A percentile compares a stretch with the other conserved stretches of the same genome.
phyloP scores from a whole-genome alignment of 1,140 invertebrate species.

The Rhagoletis zephyria region DNA sequence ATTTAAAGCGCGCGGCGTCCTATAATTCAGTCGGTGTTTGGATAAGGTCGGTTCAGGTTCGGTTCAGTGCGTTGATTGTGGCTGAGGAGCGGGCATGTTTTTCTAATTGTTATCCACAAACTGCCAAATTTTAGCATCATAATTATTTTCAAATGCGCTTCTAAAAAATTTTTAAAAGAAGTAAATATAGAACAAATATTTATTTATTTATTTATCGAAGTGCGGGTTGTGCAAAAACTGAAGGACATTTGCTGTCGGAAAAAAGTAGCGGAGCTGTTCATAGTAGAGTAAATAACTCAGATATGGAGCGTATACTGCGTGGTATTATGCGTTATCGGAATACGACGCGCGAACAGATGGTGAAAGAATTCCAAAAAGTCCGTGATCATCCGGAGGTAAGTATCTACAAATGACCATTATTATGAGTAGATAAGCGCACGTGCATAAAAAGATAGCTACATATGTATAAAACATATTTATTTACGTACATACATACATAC shows the following conservation, averaged over 20 bases:
- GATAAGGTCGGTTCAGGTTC: not conserved
- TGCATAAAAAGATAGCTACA: not conserved
- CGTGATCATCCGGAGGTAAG: slow-evolving; percentile 88
- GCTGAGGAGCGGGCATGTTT: not conserved
- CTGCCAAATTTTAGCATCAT: not conserved
- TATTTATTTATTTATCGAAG: not conserved
- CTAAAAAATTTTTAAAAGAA: not conserved
- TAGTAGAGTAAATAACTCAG: slow-evolving; percentile 10
- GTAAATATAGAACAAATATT: no score
- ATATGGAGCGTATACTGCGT: slow-evolving; percentile 88
- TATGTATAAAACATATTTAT: not conserved
- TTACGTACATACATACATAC: not conserved
- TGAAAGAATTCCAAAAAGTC: slow-evolving; percentile 91
- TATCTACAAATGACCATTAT: not conserved
- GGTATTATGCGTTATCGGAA: slow-evolving; percentile 91
- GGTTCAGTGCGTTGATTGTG: not conserved
- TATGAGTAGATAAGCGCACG: not conserved
- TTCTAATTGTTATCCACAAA: not conserved
- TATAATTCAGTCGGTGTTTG: not conserved
- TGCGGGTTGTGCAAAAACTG: not conserved
- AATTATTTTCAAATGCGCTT: not conserved
- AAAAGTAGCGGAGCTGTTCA: not conserved
- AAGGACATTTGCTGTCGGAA: not conserved
- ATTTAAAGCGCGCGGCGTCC: not conserved
- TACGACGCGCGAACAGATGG: slow-evolving; percentile 86